Evolutionary conservation across 1,140 invertebrate genomes (phyloP), one percentile per base, ranked within the genome.

Genomic region (Drosophila kepulauana): DNA sequence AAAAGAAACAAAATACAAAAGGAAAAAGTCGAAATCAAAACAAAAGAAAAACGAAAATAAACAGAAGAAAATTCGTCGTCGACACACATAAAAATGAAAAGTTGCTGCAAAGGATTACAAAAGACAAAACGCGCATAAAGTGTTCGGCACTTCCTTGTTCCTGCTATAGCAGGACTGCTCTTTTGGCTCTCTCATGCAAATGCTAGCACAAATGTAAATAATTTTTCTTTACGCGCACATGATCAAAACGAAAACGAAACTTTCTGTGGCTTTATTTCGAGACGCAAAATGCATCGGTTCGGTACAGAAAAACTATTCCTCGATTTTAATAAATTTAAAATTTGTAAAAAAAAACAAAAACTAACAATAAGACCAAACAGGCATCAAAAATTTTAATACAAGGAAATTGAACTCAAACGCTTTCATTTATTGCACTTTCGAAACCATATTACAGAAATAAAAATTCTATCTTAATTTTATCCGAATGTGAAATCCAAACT

Each of bases 81-180:
- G 61, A 59, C 65, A 70, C 59, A 78, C 65, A 78, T 75, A 75
- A 75, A 78, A 76, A 71, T 79, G 56, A 76, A 66, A 79, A 79
- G 67, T 76, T 79, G 45, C 73, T 63, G 56, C 51, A 72, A 66
- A 76, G 77, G 62, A 76, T 72, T 77, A 61, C 43, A 76, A 76
- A 64, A 64, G 68, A 79, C 58, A 77, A 68, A 79, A 68, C 63
- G 56, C 73, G 59, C 67, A 64, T 75, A 70, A 70, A 70, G 58
- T 64, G 67, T 72, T 76, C 35, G 54, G 61, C 74, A 57, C 10
- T 45, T 66, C 49, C 65, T 28, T 15, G 35, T 41, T 51, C 38
- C 57, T 41, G 28, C n/a, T 25, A n/a, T 3, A 25, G 25, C 10
- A 38, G 38, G 8, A 28, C 41, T 56, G 28, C 51, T 38, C 41